Evolutionary conservation across 2,797 vertebrate genomes (phyloP).

Genomic region (Linurgus olivaceus): DNA sequence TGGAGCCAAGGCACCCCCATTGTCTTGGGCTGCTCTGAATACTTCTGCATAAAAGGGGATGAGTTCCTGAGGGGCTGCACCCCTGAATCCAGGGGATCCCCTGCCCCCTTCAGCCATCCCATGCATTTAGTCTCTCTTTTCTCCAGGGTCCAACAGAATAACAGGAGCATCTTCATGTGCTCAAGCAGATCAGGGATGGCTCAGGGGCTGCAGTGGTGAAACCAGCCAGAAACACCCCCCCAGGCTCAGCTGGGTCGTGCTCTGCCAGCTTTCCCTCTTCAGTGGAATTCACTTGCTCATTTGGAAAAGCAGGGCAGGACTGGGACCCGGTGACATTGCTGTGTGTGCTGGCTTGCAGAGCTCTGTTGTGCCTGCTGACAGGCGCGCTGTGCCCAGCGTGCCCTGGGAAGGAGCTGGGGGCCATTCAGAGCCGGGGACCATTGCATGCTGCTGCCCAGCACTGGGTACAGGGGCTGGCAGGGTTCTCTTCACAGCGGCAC

Average conservation of each 20-base stretch:
- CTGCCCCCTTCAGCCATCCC: background rate
- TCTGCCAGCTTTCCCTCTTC: background rate
- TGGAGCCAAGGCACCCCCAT: background rate
- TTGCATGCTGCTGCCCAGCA: fast-evolving
- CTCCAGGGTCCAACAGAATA: fast-evolving
- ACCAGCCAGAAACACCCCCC: background rate
- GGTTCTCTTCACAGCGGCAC: fast-evolving
- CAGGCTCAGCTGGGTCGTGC: fast-evolving
- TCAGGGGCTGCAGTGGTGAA: fast-evolving
- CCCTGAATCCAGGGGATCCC: background rate
- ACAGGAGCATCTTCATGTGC: fast-evolving
- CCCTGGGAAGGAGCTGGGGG: background rate
- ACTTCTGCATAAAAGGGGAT: background rate
- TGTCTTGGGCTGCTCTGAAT: background rate
- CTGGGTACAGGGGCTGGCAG: fast-evolving
- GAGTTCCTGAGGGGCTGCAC: background rate
- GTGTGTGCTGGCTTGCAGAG: background rate
- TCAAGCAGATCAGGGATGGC: fast-evolving
- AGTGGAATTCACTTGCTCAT: background rate
- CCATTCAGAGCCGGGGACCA: fast-evolving
- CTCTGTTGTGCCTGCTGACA: background rate
- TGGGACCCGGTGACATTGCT: fast-evolving
- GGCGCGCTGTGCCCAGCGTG: fast-evolving
- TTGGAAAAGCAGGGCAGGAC: background rate
- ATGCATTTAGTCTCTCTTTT: background rate